phyloP scores from a whole-genome alignment of 2,113 vertebrate species.

The Dipodomys merriami region DNA sequence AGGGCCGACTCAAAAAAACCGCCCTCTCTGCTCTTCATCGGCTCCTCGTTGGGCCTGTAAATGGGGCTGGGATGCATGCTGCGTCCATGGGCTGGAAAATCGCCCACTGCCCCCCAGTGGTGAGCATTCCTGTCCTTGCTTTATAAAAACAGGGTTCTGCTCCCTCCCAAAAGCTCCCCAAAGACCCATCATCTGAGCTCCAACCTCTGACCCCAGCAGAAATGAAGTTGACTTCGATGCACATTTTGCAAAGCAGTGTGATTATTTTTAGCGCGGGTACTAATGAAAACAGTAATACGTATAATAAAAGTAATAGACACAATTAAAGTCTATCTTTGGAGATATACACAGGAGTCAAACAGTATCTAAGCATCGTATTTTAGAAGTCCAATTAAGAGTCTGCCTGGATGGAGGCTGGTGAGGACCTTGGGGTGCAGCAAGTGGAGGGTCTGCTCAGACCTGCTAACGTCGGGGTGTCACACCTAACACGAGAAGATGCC shows the following conservation, averaged over 20 bases:
- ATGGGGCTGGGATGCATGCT: background rate
- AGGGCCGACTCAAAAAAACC: background rate
- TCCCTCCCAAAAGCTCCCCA: background rate
- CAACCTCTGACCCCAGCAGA: background rate
- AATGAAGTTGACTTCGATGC: background rate
- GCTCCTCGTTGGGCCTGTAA: background rate
- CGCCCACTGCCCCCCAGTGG: background rate
- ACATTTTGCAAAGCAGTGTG: background rate
- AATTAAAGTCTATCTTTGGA: constrained; percentile 47
- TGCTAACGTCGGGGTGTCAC: background rate
- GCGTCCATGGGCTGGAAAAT: background rate
- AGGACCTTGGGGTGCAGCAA: background rate
- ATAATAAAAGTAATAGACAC: constrained; percentile 41
- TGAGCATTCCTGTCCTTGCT: background rate
- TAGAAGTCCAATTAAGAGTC: constrained; percentile 66
- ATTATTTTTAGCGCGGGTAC: background rate
- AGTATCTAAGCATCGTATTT: background rate
- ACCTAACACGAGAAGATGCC: background rate
- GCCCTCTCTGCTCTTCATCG: fast-evolving
- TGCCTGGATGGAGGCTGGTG: background rate
- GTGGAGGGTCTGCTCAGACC: background rate
- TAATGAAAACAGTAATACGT: constrained; percentile 13
- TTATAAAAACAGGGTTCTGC: background rate
- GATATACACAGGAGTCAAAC: constrained; percentile 38
- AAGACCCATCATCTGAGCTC: background rate